phyloP scores from a whole-genome alignment of 1,140 invertebrate genomes.

The Cryptotermes secundus region DNA sequence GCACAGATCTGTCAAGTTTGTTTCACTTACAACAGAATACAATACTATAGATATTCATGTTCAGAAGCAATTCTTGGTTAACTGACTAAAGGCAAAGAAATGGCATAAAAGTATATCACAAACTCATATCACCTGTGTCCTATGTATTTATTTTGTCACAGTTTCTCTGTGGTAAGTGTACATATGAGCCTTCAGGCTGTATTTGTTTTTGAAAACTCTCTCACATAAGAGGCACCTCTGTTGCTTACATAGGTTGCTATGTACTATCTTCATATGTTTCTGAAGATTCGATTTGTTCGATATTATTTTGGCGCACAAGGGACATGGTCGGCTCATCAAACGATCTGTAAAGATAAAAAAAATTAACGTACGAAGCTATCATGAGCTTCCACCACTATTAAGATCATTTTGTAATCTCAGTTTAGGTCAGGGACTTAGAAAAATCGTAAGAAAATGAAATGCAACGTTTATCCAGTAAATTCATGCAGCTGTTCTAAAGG shows the following conservation, averaged over 20 bases:
- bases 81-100: too few species aligned
- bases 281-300: conserved; percentile 49
- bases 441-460: too few species aligned
- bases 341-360: conserved; percentile 36
- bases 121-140: too few species aligned
- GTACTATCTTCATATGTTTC: conserved; percentile 49
- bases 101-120: too few species aligned
- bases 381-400: not conserved
- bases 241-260: conserved; percentile 45
- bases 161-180: conserved; percentile 47
- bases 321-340: conserved; percentile 44
- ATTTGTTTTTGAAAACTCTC: conserved; percentile 43
- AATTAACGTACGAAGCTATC: not conserved
- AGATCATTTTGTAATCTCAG: not conserved
- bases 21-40: too few species aligned
- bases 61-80: too few species aligned
- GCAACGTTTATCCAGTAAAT: too few species aligned
- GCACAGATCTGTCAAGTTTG: too few species aligned
- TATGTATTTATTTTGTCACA: conserved; percentile 21
- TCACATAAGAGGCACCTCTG: conserved; percentile 42
- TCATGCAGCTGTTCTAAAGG: too few species aligned
- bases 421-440: not conserved
- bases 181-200: conserved; percentile 44
- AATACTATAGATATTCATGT: too few species aligned
- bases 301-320: conserved; percentile 49